Conservation (phyloP, 2,113 vertebrate genomes). For the Dasyornis broadbenti region DNA sequence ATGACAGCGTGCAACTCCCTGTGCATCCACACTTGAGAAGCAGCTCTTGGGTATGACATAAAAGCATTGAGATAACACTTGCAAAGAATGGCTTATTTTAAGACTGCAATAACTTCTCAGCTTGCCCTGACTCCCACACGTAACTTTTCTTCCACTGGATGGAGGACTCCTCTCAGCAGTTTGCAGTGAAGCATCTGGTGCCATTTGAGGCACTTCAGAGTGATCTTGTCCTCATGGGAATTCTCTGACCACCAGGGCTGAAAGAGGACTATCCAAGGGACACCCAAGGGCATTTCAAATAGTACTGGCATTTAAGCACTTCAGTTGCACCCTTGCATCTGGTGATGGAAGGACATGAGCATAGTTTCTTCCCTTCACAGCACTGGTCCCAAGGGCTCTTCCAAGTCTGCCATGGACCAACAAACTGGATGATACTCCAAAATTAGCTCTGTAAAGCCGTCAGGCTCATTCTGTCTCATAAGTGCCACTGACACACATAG, state of each 20-base stretch:
- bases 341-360: not conserved
- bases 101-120: not conserved
- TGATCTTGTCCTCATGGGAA: fast-evolving
- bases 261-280: not conserved
- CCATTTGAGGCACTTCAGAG: not conserved
- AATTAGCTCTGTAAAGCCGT: not conserved
- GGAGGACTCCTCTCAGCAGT: not conserved
- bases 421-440: not conserved
- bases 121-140: not conserved
- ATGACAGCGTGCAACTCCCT: not conserved
- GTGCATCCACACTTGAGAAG: not conserved
- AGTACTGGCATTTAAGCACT: not conserved
- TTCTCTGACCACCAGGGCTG: not conserved
- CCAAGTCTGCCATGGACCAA: fast-evolving
- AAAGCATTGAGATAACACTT: not conserved
- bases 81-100: not conserved
- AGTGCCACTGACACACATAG: not conserved
- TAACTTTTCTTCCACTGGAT: not conserved
- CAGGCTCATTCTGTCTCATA: not conserved
- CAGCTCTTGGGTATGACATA: not conserved
- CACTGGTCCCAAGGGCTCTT: not conserved
- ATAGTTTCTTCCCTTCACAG: not conserved
- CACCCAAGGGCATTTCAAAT: not conserved
- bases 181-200: not conserved
- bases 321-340: not conserved